These are phyloP conservation scores for Lutjanus campechanus DNA, from an alignment of 2,797 vertebrate species.

Conservation along the genomic window DNA sequence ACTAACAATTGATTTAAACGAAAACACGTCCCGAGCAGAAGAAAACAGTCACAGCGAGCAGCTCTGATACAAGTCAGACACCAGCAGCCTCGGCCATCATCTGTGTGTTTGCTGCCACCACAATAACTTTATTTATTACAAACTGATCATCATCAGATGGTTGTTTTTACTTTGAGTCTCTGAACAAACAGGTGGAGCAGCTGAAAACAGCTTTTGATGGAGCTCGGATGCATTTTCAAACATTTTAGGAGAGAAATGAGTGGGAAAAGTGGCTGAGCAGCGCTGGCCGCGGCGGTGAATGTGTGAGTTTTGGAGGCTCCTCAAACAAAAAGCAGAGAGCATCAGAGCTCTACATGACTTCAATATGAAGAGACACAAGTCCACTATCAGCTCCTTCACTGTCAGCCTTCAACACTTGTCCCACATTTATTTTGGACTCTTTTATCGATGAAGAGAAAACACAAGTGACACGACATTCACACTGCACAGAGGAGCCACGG, in stretches of 20 bases:
- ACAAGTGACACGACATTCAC: slow-evolving; percentile 35
- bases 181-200: neutral
- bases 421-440: neutral
- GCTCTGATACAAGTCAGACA: too few relatives aligned
- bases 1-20: too few relatives aligned
- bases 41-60: too few relatives aligned
- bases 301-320: slow-evolving; percentile 34
- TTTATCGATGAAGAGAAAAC: slow-evolving; percentile 62
- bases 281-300: neutral
- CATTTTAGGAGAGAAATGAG: slow-evolving; percentile 32
- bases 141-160: too few relatives aligned
- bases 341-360: neutral
- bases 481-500: neutral
- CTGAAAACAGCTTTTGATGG: neutral
- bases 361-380: slow-evolving; percentile 9
- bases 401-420: neutral
- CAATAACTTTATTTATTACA: too few relatives aligned
- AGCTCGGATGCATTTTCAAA: neutral
- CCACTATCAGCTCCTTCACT: neutral
- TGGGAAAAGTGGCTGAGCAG: neutral
- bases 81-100: too few relatives aligned
- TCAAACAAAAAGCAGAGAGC: neutral
- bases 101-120: too few relatives aligned
- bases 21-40: too few relatives aligned
- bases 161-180: too few relatives aligned